Evolutionary conservation across 2,797 vertebrate genomes (phyloP).

Genomic region (Huso huso): DNA sequence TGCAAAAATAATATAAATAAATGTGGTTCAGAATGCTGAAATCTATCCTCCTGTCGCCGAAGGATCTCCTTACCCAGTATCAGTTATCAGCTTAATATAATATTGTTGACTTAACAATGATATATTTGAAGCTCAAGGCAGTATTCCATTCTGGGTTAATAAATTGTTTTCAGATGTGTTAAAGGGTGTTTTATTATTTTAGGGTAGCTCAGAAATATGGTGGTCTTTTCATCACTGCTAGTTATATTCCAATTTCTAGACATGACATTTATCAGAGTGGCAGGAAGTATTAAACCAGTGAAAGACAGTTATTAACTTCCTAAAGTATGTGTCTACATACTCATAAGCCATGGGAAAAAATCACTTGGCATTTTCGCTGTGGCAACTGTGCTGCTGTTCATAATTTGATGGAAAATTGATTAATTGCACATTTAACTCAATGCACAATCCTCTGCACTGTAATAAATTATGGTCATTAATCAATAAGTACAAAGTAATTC

Average conservation of each 20-base stretch:
- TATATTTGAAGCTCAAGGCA: slow-evolving; percentile 82
- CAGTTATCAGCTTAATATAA: slow-evolving; percentile 84
- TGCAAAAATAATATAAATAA: slow-evolving; percentile 75
- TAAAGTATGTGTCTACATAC: slow-evolving; percentile 65
- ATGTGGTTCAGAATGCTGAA: slow-evolving; percentile 63
- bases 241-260: slow-evolving; percentile 78
- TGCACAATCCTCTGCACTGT: slow-evolving; percentile 88
- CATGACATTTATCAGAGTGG: slow-evolving; percentile 85
- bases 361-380: slow-evolving; percentile 78
- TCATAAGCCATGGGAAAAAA: slow-evolving; percentile 73
- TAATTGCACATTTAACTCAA: slow-evolving; percentile 98
- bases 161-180: slow-evolving; percentile 73
- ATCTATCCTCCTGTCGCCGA: slow-evolving; percentile 79
- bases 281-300: slow-evolving; percentile 83
- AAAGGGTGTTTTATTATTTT: slow-evolving; percentile 82
- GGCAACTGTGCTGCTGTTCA: slow-evolving; percentile 75
- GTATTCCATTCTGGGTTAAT: slow-evolving; percentile 78
- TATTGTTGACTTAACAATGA: slow-evolving; percentile 97
- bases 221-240: slow-evolving; percentile 80
- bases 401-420: slow-evolving; percentile 98
- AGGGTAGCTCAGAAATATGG: slow-evolving; percentile 68
- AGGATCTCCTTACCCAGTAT: slow-evolving; percentile 79
- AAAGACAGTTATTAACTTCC: slow-evolving; percentile 83
- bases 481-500: slow-evolving; percentile 97
- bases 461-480: slow-evolving; percentile 99